Evolutionary conservation across 2,888 invertebrate species (phyloP), one percentile per base, ranked within the genome.

Genomic region (Colostygia pectinataria): DNA sequence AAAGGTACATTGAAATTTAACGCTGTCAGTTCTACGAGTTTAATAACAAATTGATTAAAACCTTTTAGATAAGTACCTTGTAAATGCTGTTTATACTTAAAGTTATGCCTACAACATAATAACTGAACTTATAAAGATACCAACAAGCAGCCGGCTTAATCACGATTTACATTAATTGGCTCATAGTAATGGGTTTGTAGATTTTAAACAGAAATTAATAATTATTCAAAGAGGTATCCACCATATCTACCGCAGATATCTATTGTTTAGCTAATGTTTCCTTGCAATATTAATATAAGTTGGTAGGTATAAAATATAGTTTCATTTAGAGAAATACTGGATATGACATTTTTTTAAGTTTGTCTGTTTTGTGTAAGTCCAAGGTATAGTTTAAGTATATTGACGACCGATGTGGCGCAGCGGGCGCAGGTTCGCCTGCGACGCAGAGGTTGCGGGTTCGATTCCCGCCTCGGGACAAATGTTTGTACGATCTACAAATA

Each of bases 151-250:
- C 45, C 24, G 41, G 23, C 40, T 37, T 37, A 41, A 52, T 52
- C 52, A 46, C 52, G 52, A 46, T 10, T 42, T 20, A 28, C 37
- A 46, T 52, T 52, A 52, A 52, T 46, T 52, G 42, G 33, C 39
- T 46, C 9, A 12, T 46, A 52, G 42, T 52, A 46, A 52, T 46
- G 33, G 38, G 37, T 52, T 42, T 38, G 12, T 46, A 46, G 45
- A 37, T 51, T 40, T 50, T 68, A 69, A 73, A 67, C 63, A 70
- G 55, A 71, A 69, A 76, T 74, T 65, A 59, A 73, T 76, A 79
- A 81, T 80, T 80, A 78, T 78, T 74, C 74, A 72, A 48, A 46
- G 47, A 67, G 74, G 77, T 80, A 79, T 55, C 61, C 64, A 75
- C 75, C 77, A 63, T 68, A 59, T 51, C 50, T 53, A 56, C 53